These are phyloP conservation scores for Pseudochirops corinnae DNA, from an alignment of 2,797 vertebrate species.

Conservation along the genomic window DNA sequence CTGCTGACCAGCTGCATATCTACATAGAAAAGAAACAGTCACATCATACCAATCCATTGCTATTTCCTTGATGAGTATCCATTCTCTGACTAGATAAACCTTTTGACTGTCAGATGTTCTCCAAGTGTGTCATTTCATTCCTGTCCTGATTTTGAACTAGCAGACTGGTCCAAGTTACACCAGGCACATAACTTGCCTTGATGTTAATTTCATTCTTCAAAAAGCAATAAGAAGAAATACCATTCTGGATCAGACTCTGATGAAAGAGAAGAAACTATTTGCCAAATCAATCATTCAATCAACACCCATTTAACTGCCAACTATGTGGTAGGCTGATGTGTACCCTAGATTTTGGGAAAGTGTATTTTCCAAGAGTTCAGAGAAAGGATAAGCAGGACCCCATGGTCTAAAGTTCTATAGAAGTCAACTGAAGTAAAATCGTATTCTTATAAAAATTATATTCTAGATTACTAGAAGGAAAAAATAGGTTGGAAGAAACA, in stretches of 20 bases:
- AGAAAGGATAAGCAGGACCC: neutral
- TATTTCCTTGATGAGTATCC: neutral
- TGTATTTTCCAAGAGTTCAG: neutral
- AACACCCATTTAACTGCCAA: neutral
- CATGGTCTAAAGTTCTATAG: neutral
- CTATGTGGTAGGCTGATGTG: neutral
- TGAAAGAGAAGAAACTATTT: neutral
- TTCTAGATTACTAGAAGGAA: neutral
- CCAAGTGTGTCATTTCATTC: neutral
- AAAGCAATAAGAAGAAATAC: neutral
- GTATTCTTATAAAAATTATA: neutral
- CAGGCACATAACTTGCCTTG: neutral
- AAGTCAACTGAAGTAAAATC: neutral
- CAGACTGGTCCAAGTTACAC: neutral
- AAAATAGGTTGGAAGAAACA: neutral
- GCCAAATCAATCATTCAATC: constrained; percentile 2
- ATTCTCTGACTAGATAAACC: neutral
- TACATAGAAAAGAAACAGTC: neutral
- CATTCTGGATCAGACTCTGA: neutral
- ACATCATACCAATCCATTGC: neutral
- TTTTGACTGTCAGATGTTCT: neutral
- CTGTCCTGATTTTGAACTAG: neutral
- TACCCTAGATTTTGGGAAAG: neutral
- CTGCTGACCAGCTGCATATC: neutral
- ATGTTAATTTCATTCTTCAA: neutral